Base-by-base conservation (phyloP, 2,113 vertebrate species). In the Potamarius usumacintae region DNA sequence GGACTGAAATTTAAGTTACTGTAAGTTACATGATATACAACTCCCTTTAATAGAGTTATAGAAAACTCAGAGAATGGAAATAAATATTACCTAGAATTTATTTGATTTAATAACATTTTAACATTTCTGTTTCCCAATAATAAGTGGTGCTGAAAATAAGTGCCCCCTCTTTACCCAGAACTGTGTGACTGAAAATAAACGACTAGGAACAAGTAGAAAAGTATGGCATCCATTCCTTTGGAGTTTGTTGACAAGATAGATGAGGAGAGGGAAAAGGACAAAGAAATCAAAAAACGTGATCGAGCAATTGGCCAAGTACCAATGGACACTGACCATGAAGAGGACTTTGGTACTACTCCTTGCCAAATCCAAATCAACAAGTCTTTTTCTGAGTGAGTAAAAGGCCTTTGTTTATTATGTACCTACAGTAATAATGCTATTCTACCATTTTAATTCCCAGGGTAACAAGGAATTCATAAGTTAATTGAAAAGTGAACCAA, bases 301-400 rank as follows among this genome's bases (percentile, higher is more conserved):
- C 62, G 87, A 57, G 74, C 8, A 7, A 88, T 95, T 65, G 93
- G 95, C n/a, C 94, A 92, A 79, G 94, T 94, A 6, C 95, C 95
- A 34, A 97, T 97, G 96, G 97, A 98, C 91, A 96, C 96, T 3
- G 92, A 96, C 48, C 96, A 95, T n/a, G 95, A 95, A 86, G 95
- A 97, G 92, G 95, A 97, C 42, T 90, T 95, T 63, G 93, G 94
- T 80, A 0, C 65, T 0, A 71, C 85, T 20, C 91, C 89, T 71
- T 92, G 94, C 50, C 78, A 94, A 91, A 90, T 97, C 85, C 96
- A 93, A 89, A 93, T 98, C 79, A 96, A 97, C 57, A 90, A 94
- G 80, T 92, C 91, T n/a, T 90, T 96, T 92, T 92, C 95, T 85
- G 96, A 91, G 93, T 95, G 94, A 89, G 95, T 76, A 88, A 89